These are phyloP conservation scores for Malurus alboscapulatus DNA, from an alignment of 2,113 vertebrate species.

Conservation along the genomic window DNA sequence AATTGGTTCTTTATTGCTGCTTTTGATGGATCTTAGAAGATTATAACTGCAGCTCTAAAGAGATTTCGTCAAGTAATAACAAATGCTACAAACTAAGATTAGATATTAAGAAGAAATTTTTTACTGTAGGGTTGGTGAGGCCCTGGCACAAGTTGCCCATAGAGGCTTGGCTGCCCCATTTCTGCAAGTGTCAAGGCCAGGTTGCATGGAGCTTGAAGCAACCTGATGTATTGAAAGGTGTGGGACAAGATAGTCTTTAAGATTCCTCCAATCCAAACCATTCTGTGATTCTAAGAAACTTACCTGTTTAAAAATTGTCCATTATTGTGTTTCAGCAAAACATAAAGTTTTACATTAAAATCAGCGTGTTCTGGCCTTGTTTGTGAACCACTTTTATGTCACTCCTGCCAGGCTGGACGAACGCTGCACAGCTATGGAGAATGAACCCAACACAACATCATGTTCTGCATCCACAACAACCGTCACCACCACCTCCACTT, in stretches of 20 bases:
- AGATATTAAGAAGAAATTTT: background rate
- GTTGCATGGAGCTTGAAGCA: background rate
- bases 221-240: background rate
- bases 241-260: fast-evolving
- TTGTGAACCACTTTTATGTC: background rate
- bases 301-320: background rate
- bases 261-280: background rate
- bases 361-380: background rate
- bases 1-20: background rate
- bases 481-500: constrained; percentile 68
- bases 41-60: background rate
- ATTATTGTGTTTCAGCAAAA: background rate
- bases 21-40: background rate
- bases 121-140: background rate
- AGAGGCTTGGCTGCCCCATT: background rate
- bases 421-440: constrained; percentile 74
- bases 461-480: constrained; percentile 77
- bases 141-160: background rate
- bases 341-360: background rate
- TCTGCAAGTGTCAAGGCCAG: background rate
- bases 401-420: constrained; percentile 56
- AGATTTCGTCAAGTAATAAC: background rate
- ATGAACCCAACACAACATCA: constrained; percentile 74
- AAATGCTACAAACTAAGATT: background rate
- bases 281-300: background rate